phyloP scores from a whole-genome alignment of 2,888 invertebrate species.

The Pristionchus exspectatus region DNA sequence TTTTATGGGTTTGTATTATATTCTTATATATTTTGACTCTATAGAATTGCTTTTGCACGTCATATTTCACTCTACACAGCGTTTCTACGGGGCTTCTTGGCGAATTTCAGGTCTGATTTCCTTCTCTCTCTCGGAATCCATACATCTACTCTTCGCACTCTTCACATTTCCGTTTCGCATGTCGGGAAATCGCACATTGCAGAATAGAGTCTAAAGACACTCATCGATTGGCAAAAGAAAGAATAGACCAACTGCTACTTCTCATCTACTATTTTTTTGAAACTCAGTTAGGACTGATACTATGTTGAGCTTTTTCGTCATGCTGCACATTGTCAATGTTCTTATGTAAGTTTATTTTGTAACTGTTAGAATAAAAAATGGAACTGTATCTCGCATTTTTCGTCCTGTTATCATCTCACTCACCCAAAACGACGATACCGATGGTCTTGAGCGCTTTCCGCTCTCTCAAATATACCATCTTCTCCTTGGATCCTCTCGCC shows the following conservation, averaged over 20 bases:
- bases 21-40: background rate
- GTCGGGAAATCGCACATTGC: slow-evolving; percentile 41
- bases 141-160: background rate
- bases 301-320: no score
- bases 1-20: background rate
- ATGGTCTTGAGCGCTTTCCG: slow-evolving; percentile 79
- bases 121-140: background rate
- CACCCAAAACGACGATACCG: slow-evolving; percentile 78
- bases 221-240: background rate
- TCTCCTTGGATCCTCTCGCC: slow-evolving; percentile 78
- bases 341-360: no score
- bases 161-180: slow-evolving; percentile 26
- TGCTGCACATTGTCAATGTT: no score
- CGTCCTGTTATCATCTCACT: background rate
- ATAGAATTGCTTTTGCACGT: background rate
- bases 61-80: background rate
- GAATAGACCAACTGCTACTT: background rate
- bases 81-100: background rate
- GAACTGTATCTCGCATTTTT: no score
- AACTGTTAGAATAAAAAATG: no score
- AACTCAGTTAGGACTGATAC: no score
- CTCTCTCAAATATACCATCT: slow-evolving; percentile 78
- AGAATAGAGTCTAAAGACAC: background rate
- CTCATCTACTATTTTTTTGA: background rate
- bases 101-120: background rate